Evolutionary conservation across 2,888 invertebrate species (phyloP).

Genomic region (Zele albiditarsus): DNA sequence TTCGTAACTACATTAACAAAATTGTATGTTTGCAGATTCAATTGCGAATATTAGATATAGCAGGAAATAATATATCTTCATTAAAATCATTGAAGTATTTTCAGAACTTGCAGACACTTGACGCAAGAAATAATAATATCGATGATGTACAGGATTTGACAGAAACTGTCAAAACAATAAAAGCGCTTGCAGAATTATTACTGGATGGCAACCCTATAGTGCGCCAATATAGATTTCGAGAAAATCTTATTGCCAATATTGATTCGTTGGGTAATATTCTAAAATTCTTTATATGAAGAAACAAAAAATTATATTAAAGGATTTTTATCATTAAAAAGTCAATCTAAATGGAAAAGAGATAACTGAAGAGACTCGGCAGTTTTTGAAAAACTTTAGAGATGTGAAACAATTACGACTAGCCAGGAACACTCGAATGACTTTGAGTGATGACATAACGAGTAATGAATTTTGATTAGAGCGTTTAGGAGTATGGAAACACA

Average conservation of each 20-base stretch:
- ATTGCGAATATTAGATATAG: constrained; percentile 78
- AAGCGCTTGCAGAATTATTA: constrained; percentile 75
- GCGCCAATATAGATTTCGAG: constrained; percentile 79
- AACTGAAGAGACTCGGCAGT: constrained; percentile 76
- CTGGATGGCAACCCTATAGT: constrained; percentile 80
- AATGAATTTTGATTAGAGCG: background rate
- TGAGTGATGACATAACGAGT: constrained; percentile 64
- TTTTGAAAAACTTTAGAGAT: constrained; percentile 78
- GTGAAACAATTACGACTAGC: constrained; percentile 72
- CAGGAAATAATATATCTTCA: constrained; percentile 77
- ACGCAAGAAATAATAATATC: constrained; percentile 77
- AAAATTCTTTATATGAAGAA: background rate
- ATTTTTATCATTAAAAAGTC: constrained; percentile 69
- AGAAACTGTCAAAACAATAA: constrained; percentile 75
- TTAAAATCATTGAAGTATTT: constrained; percentile 75
- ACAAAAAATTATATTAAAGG: constrained; percentile 21
- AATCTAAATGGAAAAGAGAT: constrained; percentile 78
- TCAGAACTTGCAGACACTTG: constrained; percentile 74
- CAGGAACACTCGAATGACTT: constrained; percentile 52
- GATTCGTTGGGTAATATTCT: constrained; percentile 75
- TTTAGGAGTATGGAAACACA: background rate
- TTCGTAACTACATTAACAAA: background rate
- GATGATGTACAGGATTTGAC: constrained; percentile 75
- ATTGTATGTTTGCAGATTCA: constrained; percentile 72
- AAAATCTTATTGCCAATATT: constrained; percentile 79